These are phyloP conservation scores for Theristicus caerulescens DNA, from an alignment of 2,113 vertebrate genomes.

Conservation along the genomic window DNA sequence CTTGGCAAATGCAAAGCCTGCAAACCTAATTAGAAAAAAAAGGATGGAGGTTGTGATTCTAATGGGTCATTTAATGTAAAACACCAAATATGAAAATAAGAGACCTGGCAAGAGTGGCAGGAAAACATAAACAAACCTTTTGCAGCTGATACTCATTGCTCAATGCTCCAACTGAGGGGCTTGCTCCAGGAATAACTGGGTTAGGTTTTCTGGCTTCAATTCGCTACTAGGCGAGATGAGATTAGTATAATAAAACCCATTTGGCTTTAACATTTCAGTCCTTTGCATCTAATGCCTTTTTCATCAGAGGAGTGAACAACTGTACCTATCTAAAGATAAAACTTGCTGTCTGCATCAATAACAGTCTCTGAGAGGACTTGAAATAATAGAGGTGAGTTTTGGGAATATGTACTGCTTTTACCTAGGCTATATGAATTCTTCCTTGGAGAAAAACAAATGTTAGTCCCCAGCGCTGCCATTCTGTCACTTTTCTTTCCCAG, in stretches of 20 bases:
- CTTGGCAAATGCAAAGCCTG: neutral
- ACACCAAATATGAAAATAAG: neutral
- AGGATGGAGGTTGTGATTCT: neutral
- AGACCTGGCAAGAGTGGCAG: neutral
- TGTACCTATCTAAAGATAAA: neutral
- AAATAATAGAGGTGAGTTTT: conserved; percentile 1
- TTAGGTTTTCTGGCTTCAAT: neutral
- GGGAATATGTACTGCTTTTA: neutral
- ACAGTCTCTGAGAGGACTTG: neutral
- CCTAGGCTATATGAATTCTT: neutral
- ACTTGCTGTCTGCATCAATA: neutral
- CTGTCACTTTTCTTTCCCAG: conserved; percentile 19
- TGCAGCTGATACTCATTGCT: neutral
- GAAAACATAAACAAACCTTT: neutral
- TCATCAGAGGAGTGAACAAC: neutral
- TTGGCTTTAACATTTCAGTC: neutral
- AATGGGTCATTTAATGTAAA: neutral
- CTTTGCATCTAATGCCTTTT: neutral
- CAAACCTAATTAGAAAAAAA: conserved; percentile 5
- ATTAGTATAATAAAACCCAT: neutral
- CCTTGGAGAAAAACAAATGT: neutral
- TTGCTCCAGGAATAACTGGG: neutral
- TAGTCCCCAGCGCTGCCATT: neutral
- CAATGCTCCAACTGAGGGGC: neutral
- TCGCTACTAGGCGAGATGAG: accelerated